Conservation (phyloP, 37 sponge, comb jelly and placozoan genomes). For the Chondrilla cf. caribensis region DNA sequence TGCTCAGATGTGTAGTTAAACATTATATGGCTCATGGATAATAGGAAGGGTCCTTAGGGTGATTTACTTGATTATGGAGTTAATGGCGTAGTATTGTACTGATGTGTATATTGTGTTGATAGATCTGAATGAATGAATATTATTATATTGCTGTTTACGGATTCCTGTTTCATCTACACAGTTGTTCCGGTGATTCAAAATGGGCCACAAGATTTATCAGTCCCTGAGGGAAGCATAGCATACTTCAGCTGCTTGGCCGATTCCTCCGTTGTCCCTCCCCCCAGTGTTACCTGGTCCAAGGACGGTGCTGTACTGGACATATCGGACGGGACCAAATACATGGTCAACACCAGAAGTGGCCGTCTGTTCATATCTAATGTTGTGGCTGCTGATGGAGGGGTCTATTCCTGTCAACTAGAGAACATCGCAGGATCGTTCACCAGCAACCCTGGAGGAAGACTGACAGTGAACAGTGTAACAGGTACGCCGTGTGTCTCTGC, state of each 20-base stretch:
- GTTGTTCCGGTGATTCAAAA: background rate
- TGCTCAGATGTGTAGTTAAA: background rate
- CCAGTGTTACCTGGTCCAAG: background rate
- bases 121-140: no score
- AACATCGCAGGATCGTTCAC: constrained; percentile 1
- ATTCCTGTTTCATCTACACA: background rate
- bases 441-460: background rate
- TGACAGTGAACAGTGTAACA: background rate
- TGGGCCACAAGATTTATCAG: background rate
- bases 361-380: constrained; percentile 14
- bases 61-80: no score
- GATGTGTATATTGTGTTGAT: no score
- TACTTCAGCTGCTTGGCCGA: constrained; percentile 4
- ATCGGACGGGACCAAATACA: background rate
- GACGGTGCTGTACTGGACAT: background rate
- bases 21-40: background rate
- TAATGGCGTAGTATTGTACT: no score
- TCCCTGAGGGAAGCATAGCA: background rate
- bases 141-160: no score
- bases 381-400: background rate
- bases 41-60: no score
- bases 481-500: constrained; percentile 3
- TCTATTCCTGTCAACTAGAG: background rate
- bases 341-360: background rate
- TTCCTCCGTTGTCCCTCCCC: background rate